Conservation (phyloP, 2,113 vertebrate species). For the Alligator sinensis region DNA sequence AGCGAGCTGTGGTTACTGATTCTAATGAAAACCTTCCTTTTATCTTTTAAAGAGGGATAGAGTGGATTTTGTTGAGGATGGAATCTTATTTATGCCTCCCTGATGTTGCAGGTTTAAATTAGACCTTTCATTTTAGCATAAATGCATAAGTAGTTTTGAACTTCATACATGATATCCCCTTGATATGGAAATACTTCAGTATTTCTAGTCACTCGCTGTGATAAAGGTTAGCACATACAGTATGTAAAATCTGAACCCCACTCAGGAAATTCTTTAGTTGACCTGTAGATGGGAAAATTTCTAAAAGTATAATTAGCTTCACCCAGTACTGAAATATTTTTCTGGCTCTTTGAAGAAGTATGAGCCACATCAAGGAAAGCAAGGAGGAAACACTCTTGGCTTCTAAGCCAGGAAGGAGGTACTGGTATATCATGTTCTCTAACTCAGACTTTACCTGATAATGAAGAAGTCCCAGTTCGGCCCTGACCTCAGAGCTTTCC, state of each 20-base stretch:
- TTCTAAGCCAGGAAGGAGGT: not conserved
- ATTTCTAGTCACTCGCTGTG: conserved; percentile 27
- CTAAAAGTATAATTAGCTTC: conserved; percentile 70
- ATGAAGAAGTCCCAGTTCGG: conserved; percentile 13
- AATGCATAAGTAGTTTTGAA: conserved; percentile 46
- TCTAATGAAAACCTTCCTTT: not conserved
- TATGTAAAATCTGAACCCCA: conserved; percentile 55
- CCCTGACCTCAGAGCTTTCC: not conserved
- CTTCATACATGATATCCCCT: conserved; percentile 22
- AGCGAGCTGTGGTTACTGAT: not conserved
- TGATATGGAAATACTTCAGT: conserved; percentile 50
- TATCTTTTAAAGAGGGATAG: not conserved
- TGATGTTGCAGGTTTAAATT: conserved; percentile 18
- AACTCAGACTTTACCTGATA: not conserved
- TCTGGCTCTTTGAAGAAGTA: conserved; percentile 16
- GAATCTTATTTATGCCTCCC: conserved; percentile 27
- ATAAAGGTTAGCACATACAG: conserved; percentile 44
- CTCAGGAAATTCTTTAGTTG: conserved; percentile 61
- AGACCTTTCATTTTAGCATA: conserved; percentile 25
- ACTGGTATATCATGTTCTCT: conserved; percentile 1
- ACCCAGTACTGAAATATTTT: conserved; percentile 27
- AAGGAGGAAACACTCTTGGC: rapidly evolving
- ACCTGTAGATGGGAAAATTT: conserved; percentile 65
- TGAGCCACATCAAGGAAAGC: not conserved
- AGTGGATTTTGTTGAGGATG: not conserved